Evolutionary conservation across 2,113 vertebrate genomes (phyloP).

Genomic region (Emydocephalus ijimae): DNA sequence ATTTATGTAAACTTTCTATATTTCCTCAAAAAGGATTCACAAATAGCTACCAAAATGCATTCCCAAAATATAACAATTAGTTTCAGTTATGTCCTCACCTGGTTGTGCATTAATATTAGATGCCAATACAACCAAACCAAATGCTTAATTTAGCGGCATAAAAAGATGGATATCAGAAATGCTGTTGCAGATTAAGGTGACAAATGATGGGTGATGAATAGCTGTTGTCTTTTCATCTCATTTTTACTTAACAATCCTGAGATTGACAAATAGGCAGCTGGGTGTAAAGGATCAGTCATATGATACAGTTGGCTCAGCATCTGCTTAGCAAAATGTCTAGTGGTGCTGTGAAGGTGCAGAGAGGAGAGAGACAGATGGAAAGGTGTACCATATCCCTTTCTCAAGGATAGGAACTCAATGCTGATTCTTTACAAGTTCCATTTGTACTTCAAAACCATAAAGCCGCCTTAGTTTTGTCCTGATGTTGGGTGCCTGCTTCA

Average conservation of each 20-base stretch:
- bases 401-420: slow-evolving; percentile 33
- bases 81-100: slow-evolving; percentile 61
- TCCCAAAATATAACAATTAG: slow-evolving; percentile 69
- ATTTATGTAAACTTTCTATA: slow-evolving; percentile 71
- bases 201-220: slow-evolving; percentile 48
- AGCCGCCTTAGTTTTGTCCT: slow-evolving; percentile 86
- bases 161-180: slow-evolving; percentile 59
- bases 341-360: slow-evolving; percentile 36
- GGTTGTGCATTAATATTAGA: slow-evolving; percentile 50
- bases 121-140: slow-evolving; percentile 57
- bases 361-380: slow-evolving; percentile 6
- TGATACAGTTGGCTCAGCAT: slow-evolving; percentile 57
- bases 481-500: slow-evolving; percentile 81
- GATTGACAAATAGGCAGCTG: slow-evolving; percentile 55
- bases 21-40: slow-evolving; percentile 78
- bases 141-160: slow-evolving; percentile 61
- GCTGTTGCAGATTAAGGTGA: slow-evolving; percentile 74
- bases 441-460: slow-evolving; percentile 84
- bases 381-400: slow-evolving; percentile 22
- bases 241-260: slow-evolving; percentile 40
- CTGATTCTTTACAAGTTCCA: slow-evolving; percentile 28
- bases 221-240: slow-evolving; percentile 25
- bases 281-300: slow-evolving; percentile 60
- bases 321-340: slow-evolving; percentile 33
- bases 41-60: slow-evolving; percentile 69